Base-by-base conservation (phyloP, 2,797 vertebrate genomes). In the Peromyscus melanophrys region DNA sequence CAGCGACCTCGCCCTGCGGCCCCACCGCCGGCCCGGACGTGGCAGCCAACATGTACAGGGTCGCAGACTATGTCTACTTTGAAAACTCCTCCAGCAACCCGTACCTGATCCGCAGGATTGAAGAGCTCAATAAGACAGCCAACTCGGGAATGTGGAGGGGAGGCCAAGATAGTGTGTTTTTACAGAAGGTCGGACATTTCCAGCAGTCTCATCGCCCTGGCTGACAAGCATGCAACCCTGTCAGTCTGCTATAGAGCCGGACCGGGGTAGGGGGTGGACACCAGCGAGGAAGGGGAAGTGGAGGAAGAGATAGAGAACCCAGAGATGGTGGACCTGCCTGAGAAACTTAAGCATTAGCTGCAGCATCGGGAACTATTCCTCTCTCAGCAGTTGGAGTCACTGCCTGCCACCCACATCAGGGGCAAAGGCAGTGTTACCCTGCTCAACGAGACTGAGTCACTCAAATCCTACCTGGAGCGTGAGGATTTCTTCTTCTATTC, bases 401-500 rank as follows among this genome's bases (percentile, higher is more conserved):
- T 99, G 98, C 99, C 99, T 1, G 99, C 99, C 85, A 99, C 99
- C 13, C 99, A 99, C 97, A 99, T 99, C 98, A 99, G 99, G 98
- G 99, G 99, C 92, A 99, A 99, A 98, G 99, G 99, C 99, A 99
- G 99, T 2, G 99, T 99, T 98, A 99, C 99, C 4, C 98, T 99
- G 98, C 99, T 99, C 98, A 99, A 99, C 61, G 99, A 99, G 98
- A 99, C 99, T 0, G 99, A 99, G 98, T 99, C 99, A 4, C 99
- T 99, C 96, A 99, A 99, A 98, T 99, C 99, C 0, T 99, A 99
- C 98, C 98, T 99, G 98, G 99, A 99, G 96, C 99, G 99, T 97
- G 99, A 99, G 99, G 99, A 99, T 98, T 99, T 99, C 94, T 99
- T 99, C 99, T 99, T 99, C 99, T 99, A 99, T 98, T 99, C 99